Evolutionary conservation across 1,140 invertebrate genomes (phyloP).

Genomic region (Drosophila murphyi): DNA sequence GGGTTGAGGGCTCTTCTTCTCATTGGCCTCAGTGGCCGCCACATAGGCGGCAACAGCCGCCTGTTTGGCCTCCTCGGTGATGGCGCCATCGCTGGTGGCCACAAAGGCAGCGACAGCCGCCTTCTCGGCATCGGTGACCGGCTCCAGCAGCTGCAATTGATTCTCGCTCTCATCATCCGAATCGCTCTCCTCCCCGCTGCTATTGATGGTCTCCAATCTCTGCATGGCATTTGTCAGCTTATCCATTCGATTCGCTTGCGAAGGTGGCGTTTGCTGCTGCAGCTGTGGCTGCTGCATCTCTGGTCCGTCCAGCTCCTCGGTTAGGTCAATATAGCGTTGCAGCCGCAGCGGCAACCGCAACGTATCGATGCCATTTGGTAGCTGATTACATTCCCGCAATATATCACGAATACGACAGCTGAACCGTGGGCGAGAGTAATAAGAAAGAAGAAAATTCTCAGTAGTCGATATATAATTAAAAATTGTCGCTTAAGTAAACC

Average conservation of each 20-base stretch:
- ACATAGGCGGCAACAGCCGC: slow-evolving; percentile 61
- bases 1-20: not conserved
- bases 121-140: slow-evolving; percentile 71
- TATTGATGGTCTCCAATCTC: slow-evolving; percentile 65
- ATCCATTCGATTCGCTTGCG: slow-evolving; percentile 19
- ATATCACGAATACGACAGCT: slow-evolving; percentile 88
- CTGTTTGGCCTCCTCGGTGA: slow-evolving; percentile 58
- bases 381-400: slow-evolving; percentile 88
- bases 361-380: slow-evolving; percentile 89
- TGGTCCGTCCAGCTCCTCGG: slow-evolving; percentile 86
- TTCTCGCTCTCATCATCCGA: slow-evolving; percentile 66
- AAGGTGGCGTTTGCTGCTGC: slow-evolving; percentile 12
- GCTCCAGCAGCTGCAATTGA: slow-evolving; percentile 58
- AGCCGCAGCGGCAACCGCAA: slow-evolving; percentile 88
- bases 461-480: not conserved
- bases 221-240: slow-evolving; percentile 34
- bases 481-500: too few relatives aligned
- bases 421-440: slow-evolving; percentile 1
- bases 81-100: slow-evolving; percentile 51
- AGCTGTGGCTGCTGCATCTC: slow-evolving; percentile 19
- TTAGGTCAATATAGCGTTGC: slow-evolving; percentile 90
- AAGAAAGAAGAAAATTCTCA: not conserved
- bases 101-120: slow-evolving; percentile 67
- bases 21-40: slow-evolving; percentile 24
- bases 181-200: slow-evolving; percentile 52